Base-by-base conservation (phyloP, 1,140 invertebrate species). In the Zaprionus capensis region DNA sequence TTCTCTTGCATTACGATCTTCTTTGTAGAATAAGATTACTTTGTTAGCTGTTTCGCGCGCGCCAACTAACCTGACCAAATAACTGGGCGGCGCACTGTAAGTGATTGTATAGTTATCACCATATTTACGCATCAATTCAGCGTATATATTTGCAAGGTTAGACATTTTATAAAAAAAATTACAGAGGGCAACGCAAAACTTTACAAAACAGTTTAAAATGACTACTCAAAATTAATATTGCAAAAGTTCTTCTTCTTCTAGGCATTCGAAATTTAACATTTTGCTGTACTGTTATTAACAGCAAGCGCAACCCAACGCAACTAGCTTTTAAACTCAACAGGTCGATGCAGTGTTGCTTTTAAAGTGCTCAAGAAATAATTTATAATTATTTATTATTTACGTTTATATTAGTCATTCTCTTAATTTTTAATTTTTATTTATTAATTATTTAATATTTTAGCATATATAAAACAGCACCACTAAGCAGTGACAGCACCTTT, bases 141-240 rank as follows among this genome's bases (percentile, higher is more conserved):
- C 91, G 34, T 91, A 91, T 34, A 87, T 64, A 74, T 91, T 91
- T 1, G 85, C 90, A 15, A 91, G 62, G 71, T 76, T 84, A 15
- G 76, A 70, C 85, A 88, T 88, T 65, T 49, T 73, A 11, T 15
- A 34, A 71, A 66, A 55, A 1, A 11, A 65, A 58, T n/a, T 17
- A 15, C 7, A 11, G n/a, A 46, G n/a, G 14, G 12, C 17, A 67
- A 53, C n/a, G 17, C 34, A 57, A 57, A 59, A 38, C 2, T 9
- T 55, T 9, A 49, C 17, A 14, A 57, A n/a, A 68, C 22, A 70
- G 11, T 24, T 46, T 11, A 5, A 66, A 76, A 71, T 55, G 0
- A n/a, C 24, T 41, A 26, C 15, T 14, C 12, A 49, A 67, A 58
- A 53, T 53, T 14, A 62, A 64, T 51, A 14, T 15, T 34, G 24